Evolutionary conservation across 2,797 vertebrate species (phyloP).

Genomic region (Micrastur ruficollis): DNA sequence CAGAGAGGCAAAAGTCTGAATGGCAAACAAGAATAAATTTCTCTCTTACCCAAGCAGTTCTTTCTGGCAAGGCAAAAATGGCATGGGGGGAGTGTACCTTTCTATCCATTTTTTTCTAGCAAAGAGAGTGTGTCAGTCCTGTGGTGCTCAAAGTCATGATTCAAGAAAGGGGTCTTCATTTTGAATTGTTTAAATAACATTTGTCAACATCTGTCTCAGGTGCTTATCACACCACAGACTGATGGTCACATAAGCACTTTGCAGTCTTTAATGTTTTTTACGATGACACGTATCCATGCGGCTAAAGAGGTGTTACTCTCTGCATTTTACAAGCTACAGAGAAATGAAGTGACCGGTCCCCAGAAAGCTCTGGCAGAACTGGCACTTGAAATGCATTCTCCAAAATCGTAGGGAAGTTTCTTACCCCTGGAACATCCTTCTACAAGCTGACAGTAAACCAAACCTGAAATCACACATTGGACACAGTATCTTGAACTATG

Average conservation of each 20-base stretch:
- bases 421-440: neutral
- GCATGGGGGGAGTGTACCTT: neutral
- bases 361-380: neutral
- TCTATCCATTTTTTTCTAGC: neutral
- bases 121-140: neutral
- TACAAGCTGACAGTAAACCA: neutral
- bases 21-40: neutral
- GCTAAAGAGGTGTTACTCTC: neutral
- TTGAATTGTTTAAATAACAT: neutral
- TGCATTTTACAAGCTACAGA: neutral
- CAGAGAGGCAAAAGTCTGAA: neutral
- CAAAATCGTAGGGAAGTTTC: neutral
- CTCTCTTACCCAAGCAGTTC: neutral
- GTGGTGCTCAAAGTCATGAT: neutral
- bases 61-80: neutral
- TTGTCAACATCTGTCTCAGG: neutral
- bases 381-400: neutral
- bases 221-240: neutral
- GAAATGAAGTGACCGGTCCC: neutral
- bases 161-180: neutral
- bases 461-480: neutral
- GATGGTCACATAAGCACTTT: neutral
- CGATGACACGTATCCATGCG: accelerated
- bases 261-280: neutral
- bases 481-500: neutral